Percentiles rank a stretch among this genome's conserved stretches.
phyloP scores from a whole-genome alignment of 2,113 vertebrate genomes.

The Nicator chloris region DNA sequence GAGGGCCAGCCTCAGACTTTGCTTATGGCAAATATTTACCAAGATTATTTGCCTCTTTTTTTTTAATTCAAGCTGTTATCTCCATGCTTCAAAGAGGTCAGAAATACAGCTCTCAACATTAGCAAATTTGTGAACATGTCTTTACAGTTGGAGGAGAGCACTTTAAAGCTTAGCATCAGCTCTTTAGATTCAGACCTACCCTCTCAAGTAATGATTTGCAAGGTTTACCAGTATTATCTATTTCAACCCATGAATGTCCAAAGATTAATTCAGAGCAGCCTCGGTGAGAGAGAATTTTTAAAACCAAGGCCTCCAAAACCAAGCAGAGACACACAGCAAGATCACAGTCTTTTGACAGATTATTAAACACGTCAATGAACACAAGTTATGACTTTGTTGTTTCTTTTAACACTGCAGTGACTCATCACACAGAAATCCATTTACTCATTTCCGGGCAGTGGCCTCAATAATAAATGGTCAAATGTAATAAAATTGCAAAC shows the following conservation, averaged over 20 bases:
- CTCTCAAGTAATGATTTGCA: not conserved
- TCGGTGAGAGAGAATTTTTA: not conserved
- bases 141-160: not conserved
- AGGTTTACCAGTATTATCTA: not conserved
- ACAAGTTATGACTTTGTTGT: not conserved
- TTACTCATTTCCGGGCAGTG: not conserved
- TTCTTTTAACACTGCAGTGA: not conserved
- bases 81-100: not conserved
- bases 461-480: not conserved
- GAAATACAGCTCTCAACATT: not conserved
- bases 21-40: not conserved
- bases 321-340: not conserved
- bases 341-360: not conserved
- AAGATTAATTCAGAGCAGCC: not conserved
- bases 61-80: not conserved
- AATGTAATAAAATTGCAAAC: not conserved
- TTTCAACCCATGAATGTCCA: not conserved
- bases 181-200: not conserved
- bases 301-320: not conserved
- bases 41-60: not conserved
- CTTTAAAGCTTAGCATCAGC: not conserved
- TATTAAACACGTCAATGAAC: not conserved
- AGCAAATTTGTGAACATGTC: not conserved
- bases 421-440: conserved; percentile 9
- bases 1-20: not conserved